phyloP scores from a whole-genome alignment of 2,113 vertebrate genomes.

The Canis aureus region DNA sequence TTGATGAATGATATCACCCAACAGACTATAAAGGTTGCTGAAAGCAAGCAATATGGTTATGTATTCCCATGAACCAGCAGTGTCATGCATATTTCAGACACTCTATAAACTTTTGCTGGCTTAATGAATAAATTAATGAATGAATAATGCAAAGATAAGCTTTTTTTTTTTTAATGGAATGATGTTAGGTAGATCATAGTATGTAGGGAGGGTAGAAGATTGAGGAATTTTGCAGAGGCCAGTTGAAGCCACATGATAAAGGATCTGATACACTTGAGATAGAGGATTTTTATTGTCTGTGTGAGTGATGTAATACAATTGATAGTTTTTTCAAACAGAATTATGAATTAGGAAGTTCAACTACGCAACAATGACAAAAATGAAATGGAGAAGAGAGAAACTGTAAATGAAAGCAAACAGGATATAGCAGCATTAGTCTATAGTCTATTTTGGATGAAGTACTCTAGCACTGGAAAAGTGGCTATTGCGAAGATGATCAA shows the following conservation, averaged over 20 bases:
- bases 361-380: background rate
- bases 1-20: background rate
- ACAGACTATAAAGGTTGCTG: background rate
- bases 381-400: background rate
- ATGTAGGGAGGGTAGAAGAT: background rate
- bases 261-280: rapidly evolving
- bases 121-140: background rate
- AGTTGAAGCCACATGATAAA: background rate
- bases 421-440: background rate
- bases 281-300: background rate
- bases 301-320: background rate
- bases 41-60: background rate
- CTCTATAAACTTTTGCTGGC: background rate
- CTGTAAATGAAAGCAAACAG: background rate
- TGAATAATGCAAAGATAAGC: background rate
- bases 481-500: background rate
- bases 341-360: background rate
- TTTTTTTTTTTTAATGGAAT: background rate
- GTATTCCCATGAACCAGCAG: background rate
- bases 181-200: background rate
- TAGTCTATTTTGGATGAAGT: background rate
- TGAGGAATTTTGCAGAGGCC: background rate
- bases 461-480: background rate
- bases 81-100: background rate
- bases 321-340: background rate